Conservation (phyloP, 1,140 invertebrate genomes). For the Nephila pilipes region DNA sequence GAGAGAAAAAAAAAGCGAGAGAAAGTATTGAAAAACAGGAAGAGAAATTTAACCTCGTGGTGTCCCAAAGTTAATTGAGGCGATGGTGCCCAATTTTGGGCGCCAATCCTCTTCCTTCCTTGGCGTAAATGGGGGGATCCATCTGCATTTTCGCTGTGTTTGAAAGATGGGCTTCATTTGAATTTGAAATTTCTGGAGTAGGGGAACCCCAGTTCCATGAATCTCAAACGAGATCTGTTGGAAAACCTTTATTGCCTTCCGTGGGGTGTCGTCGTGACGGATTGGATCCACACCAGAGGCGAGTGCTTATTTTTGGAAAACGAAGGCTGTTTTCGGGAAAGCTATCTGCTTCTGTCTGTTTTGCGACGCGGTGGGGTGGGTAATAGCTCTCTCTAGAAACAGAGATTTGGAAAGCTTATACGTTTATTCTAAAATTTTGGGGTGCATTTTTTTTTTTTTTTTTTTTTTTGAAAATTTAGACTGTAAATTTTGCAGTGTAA, state of each 20-base stretch:
- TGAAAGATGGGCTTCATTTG: constrained; percentile 23
- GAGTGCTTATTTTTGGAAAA: background rate
- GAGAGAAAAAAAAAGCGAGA: background rate
- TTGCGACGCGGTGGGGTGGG: background rate
- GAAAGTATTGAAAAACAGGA: background rate
- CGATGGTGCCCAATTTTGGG: background rate
- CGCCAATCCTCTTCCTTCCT: background rate
- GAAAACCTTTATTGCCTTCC: background rate
- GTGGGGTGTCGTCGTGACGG: background rate
- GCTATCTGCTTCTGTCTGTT: background rate
- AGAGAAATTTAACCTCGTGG: background rate
- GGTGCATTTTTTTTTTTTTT: too few species aligned
- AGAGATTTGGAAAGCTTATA: too few species aligned
- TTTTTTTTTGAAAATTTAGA: too few species aligned
- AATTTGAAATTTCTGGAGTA: constrained; percentile 8
- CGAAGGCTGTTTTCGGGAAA: background rate
- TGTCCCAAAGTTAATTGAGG: background rate
- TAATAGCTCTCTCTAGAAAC: background rate
- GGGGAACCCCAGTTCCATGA: background rate
- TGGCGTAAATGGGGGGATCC: background rate
- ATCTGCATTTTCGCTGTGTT: constrained; percentile 22
- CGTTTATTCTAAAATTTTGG: too few species aligned
- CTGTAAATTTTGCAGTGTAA: too few species aligned
- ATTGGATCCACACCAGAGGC: background rate
- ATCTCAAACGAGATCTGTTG: background rate